A percentile compares a stretch with the other conserved stretches of the same genome.
Evolutionary conservation across 2,888 invertebrate species (phyloP).

Genomic region (Amblyjoppa proteus): DNA sequence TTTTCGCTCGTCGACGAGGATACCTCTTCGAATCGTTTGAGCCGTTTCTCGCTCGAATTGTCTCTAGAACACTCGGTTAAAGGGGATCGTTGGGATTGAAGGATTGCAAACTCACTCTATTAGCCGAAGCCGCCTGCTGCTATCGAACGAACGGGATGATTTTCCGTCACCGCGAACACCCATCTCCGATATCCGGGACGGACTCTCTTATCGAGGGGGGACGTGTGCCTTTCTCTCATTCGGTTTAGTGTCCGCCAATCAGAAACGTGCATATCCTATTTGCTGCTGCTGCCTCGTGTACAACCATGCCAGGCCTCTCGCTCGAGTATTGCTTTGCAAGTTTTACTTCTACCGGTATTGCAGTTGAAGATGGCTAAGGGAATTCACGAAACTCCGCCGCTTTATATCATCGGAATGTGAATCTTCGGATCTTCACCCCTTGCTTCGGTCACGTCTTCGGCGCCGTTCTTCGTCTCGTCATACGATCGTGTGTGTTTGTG

Average conservation of each 20-base stretch:
- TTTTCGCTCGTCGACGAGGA: background rate
- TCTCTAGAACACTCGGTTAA: conserved; percentile 75
- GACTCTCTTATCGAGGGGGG: conserved; percentile 35
- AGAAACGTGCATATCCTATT: conserved; percentile 56
- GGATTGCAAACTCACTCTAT: conserved; percentile 70
- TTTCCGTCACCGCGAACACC: conserved; percentile 31
- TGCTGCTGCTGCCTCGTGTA: conserved; percentile 42
- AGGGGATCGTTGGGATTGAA: conserved; percentile 47
- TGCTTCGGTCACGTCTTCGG: conserved; percentile 3
- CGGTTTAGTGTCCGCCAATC: conserved; percentile 14
- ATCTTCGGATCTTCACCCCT: conserved; percentile 32
- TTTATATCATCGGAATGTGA: background rate
- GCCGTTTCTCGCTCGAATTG: conserved; percentile 44
- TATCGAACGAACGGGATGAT: conserved; percentile 47
- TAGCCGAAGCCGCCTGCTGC: conserved; percentile 33
- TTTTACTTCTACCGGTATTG: conserved; percentile 25
- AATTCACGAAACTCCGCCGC: conserved; percentile 19
- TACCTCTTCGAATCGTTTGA: conserved; percentile 16
- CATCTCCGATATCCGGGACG: conserved; percentile 38
- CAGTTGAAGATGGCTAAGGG: conserved; percentile 12
- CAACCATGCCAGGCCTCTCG: background rate
- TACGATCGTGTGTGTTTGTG: background rate
- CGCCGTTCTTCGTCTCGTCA: background rate
- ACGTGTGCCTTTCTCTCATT: conserved; percentile 26
- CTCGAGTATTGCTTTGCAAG: background rate